Conservation (phyloP, 2,113 vertebrate genomes). For the Coptodon bakossiorum region DNA sequence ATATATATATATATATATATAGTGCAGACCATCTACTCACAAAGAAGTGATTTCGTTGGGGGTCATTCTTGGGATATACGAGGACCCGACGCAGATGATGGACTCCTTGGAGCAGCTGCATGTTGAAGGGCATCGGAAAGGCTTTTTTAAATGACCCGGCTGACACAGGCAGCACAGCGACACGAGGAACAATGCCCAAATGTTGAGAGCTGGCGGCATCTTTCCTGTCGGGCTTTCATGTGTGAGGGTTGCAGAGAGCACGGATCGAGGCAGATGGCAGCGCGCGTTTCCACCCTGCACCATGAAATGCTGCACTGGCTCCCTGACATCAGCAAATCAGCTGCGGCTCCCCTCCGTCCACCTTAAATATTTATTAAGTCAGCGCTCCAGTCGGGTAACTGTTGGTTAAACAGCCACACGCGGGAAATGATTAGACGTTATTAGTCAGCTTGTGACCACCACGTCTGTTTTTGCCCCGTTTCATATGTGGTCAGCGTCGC, state of each 20-base stretch:
- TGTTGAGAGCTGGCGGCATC: slow-evolving; percentile 66
- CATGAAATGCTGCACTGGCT: slow-evolving; percentile 75
- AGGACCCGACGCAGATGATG: slow-evolving; percentile 90
- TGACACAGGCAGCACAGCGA: slow-evolving; percentile 39
- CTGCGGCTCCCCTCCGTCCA: slow-evolving; percentile 65
- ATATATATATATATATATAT: not conserved
- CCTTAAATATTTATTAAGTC: slow-evolving; percentile 74
- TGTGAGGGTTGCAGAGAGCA: slow-evolving; percentile 32
- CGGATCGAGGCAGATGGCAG: slow-evolving; percentile 39
- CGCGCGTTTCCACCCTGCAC: slow-evolving; percentile 68
- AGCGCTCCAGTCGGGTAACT: slow-evolving; percentile 4
- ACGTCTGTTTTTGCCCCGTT: not conserved
- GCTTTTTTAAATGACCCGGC: slow-evolving; percentile 65
- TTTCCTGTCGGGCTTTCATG: slow-evolving; percentile 66
- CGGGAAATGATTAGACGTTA: not conserved
- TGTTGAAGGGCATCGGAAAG: slow-evolving; percentile 77
- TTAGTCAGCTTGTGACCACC: not conserved
- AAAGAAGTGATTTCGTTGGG: slow-evolving; percentile 87
- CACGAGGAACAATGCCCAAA: slow-evolving; percentile 47
- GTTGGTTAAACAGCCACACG: slow-evolving; percentile 33
- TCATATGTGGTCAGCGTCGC: not conserved
- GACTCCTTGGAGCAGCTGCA: slow-evolving; percentile 95
- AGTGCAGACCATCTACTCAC: slow-evolving; percentile 68
- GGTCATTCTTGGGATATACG: slow-evolving; percentile 75
- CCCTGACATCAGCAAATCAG: slow-evolving; percentile 86